Conservation (phyloP, 2,888 invertebrate genomes). For the Lepidonotus clava region DNA sequence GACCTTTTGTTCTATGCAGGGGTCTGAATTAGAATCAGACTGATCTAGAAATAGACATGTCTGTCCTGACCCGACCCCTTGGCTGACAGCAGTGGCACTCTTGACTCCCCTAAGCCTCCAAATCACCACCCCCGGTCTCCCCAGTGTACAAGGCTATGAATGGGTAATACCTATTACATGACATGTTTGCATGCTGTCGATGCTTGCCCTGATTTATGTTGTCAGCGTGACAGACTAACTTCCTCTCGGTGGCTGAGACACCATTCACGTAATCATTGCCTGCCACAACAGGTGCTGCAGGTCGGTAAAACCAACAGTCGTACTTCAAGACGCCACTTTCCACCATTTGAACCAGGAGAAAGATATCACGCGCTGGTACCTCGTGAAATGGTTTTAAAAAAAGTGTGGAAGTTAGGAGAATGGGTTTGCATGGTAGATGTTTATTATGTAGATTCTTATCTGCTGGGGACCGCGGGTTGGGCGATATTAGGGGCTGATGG, state of each 20-base stretch:
- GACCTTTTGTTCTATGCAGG: no score
- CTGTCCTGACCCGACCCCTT: neutral
- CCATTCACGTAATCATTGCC: neutral
- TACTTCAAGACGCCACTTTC: conserved; percentile 1
- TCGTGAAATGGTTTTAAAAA: neutral
- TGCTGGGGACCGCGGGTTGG: neutral
- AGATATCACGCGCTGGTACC: conserved; percentile 6
- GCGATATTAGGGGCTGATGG: conserved; percentile 34
- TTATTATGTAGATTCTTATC: conserved; percentile 24
- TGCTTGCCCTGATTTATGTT: neutral
- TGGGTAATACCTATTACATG: conserved; percentile 28
- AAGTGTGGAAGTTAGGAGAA: no score
- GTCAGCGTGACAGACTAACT: conserved; percentile 2
- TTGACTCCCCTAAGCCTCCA: neutral
- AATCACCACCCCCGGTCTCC: neutral
- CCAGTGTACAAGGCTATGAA: neutral
- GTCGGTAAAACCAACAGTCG: neutral
- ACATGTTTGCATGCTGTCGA: conserved; percentile 19
- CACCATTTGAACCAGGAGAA: neutral
- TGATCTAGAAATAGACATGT: neutral
- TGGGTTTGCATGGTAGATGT: neutral
- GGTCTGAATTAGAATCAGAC: conserved; percentile 3
- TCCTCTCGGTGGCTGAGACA: neutral
- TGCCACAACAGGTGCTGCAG: neutral
- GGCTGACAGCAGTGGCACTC: neutral